Evolutionary conservation across 2,888 invertebrate genomes (phyloP), one percentile per base, ranked within the genome.

Genomic region (Ephialtes manifestator): DNA sequence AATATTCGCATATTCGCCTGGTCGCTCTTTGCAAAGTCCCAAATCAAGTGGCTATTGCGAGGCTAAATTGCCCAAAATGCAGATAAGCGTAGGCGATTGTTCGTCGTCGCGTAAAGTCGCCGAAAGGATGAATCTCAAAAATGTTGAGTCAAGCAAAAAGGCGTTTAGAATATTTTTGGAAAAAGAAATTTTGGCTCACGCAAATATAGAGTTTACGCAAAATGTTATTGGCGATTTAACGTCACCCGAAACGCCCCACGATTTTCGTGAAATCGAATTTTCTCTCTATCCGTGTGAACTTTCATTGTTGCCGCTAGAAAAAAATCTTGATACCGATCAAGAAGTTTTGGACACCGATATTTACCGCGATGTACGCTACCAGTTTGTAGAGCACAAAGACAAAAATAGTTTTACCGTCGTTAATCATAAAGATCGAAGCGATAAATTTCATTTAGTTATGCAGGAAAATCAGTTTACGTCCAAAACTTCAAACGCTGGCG

Each of bases 121-220:
- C 10, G 68, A 51, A 24, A 83, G 89, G 70, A 88, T 80, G 10
- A 89, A 90, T 88, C 72, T 91, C 20, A 88, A 87, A 81, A 87
- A 91, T 28, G 79, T 87, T 7, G 86, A 89, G 20, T 68, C 88
- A 74, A 89, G 90, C 74, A 90, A 91, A 79, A 85, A 67, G 71
- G 78, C 81, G 0, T 86, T 90, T 24, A 84, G 86, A 63, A 81
- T 86, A 72, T 90, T 90, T 82, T 83, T 90, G 28, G 90, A 90
- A 53, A 88, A 85, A 24, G 89, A 91, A 86, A 88, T 90, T 53
- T 65, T 91, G 4, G 85, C 84, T 2, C 84, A 86, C 72, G 83
- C 88, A 1, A 79, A 84, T 63, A 68, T 81, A 53, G 88, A 85
- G 65, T 87, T 91, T 74, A 78, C 68, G 7, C 83, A 84, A 13